A percentile compares a stretch with the other conserved stretches of the same genome.
These are phyloP conservation scores for Danaus chrysippus DNA, from an alignment of 2,888 invertebrate species.

Conservation along the genomic window DNA sequence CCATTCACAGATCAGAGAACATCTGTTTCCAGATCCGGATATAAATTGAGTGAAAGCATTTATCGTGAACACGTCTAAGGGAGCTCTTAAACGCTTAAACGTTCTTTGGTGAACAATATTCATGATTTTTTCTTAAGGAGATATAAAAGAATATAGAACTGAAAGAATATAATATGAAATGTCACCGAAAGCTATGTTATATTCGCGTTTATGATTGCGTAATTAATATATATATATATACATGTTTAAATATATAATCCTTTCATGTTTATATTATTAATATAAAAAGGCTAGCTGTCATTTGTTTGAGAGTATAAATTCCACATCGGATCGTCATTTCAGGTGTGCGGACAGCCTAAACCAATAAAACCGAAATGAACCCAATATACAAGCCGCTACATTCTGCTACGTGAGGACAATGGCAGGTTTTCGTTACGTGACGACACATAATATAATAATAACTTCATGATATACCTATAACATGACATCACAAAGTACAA, in stretches of 20 bases:
- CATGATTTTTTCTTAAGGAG: not conserved
- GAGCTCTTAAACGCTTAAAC: not conserved
- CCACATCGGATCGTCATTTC: not conserved
- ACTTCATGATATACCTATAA: not conserved
- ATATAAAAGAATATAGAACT: not conserved
- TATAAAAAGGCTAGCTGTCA: no score
- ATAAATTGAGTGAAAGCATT: not conserved
- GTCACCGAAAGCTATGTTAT: not conserved
- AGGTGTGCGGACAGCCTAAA: not conserved
- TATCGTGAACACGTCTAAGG: not conserved
- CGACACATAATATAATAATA: not conserved
- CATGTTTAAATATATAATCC: no score
- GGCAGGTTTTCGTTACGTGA: not conserved
- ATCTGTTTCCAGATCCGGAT: not conserved
- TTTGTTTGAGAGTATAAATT: not conserved
- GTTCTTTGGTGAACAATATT: not conserved
- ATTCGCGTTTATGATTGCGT: no score
- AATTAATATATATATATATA: no score
- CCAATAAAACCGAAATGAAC: not conserved
- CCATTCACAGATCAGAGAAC: not conserved
- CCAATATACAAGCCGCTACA: conserved; percentile 1
- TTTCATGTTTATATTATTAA: no score
- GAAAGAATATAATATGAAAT: not conserved
- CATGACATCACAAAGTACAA: not conserved
- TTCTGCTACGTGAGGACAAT: not conserved